Base-by-base conservation (phyloP, 2,797 vertebrate species). In the Cercopithecus petaurista region DNA sequence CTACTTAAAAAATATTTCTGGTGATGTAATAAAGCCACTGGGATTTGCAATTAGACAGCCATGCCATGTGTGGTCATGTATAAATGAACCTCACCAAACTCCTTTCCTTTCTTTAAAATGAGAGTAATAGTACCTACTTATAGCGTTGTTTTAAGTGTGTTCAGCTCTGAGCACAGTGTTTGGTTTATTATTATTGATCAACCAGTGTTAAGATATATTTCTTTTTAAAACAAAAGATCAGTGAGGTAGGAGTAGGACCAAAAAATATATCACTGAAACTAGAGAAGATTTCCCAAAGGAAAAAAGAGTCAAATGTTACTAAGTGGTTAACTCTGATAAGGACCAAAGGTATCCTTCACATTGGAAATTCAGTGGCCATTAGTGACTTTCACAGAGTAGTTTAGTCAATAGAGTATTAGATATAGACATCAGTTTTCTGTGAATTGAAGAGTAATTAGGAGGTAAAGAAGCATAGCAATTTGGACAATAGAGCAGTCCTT, bases 361-460 rank as follows among this genome's bases (percentile, higher is more conserved):
- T 93, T 95, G 81, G 48, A 81, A 93, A 90, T 4, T 59, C 64
- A 28, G n/a, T 87, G 1, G 21, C 43, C 59, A 87, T 89, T 84
- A 67, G 48, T 83, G 46, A 72, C 17, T 41, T 82, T 52, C 59
- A 33, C 6, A 70, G 22, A 64, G 48, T 76, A 57, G 4, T 83
- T 90, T 67, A n/a, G 17, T 96, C 72, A 94, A n/a, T 72, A n/a
- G 64, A 94, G 30, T 55, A 70, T 82, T 64, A n/a, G 8, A 79
- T 80, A n/a, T n/a, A 95, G 76, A 94, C 67, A 30, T 11, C 48
- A 90, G 22, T 72, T 95, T 80, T 94, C 50, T 88, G 14, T 90
- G 43, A 75, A 57, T 93, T 84, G 6, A 88, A 76, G 28, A 76
- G 3, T 70, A 36, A 86, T 84, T 84, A 85, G 36, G 33, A 93